Evolutionary conservation across 2,888 invertebrate genomes (phyloP), one percentile per base, ranked within the genome.

Genomic region (Ichneumoninae sp.): DNA sequence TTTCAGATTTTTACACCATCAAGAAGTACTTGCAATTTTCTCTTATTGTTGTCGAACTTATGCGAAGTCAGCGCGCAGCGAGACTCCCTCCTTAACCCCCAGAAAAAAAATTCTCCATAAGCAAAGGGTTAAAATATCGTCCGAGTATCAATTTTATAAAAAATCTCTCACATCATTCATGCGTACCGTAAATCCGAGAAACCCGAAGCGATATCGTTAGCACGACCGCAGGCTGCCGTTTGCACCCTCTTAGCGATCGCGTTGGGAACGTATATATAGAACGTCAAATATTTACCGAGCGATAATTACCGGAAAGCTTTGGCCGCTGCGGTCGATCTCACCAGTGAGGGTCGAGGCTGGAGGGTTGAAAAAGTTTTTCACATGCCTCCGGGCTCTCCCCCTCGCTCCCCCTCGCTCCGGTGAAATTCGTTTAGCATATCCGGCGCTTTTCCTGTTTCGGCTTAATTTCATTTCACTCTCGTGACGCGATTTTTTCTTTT

Each of bases 251-350:
- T 77, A 72, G 52, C 26, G 60, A 79, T 85, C 74, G 68, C 72
- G 68, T 79, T 62, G 80, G 78, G 83, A 84, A 79, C 40, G 40
- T 79, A 79, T 79, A 84, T 84, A 79, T 66, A 81, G 75, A 60
- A 30, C 77, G 71, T 87, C 86, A 87, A 88, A 89, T 89, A 88
- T 89, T 89, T 88, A 86, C 87, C 83, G 52, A 76, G 72, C 81
- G 84, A 84, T 87, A 88, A 89, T 88, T 88, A 88, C 85, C 77
- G 80, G 70, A 5, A 40, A 83, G 68, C 79, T 83, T 80, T 70
- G 60, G 70, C 75, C 50, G 68, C 36, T 72, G 84, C 70, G 83
- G 82, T 80, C 62, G 82, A 86, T 40, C 40, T 75, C 77, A 74
- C 50, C 76, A 65, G 57, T 52, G 74, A 50, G 84, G 60, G 75